phyloP scores from a whole-genome alignment of 2,113 vertebrate species.

The Alectura lathami region DNA sequence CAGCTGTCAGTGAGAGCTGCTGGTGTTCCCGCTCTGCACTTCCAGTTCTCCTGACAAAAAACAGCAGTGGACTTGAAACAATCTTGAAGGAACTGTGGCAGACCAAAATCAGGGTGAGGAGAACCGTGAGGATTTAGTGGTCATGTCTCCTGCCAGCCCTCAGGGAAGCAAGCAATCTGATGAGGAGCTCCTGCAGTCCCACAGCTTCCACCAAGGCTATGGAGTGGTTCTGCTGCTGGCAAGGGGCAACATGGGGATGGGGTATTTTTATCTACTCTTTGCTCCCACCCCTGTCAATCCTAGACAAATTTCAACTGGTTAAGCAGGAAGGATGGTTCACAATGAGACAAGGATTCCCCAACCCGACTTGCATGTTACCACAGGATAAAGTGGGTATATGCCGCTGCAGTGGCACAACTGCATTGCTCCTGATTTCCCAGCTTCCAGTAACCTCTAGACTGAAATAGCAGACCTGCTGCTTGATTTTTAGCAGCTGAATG shows the following conservation, averaged over 20 bases:
- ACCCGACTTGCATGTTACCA: not conserved
- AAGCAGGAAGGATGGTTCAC: not conserved
- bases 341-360: conserved; percentile 46
- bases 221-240: not conserved
- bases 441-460: conserved; percentile 33
- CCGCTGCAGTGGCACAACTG: not conserved
- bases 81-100: not conserved
- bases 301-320: conserved; percentile 24
- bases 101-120: not conserved
- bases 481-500: conserved; percentile 42
- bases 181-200: not conserved
- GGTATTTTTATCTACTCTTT: conserved; percentile 45
- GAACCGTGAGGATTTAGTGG: not conserved
- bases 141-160: conserved; percentile 4
- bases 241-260: fast-evolving
- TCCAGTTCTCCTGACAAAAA: not conserved
- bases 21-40: not conserved
- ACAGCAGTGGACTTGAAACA: not conserved
- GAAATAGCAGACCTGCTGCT: conserved; percentile 8
- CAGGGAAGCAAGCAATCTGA: not conserved
- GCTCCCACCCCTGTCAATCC: conserved; percentile 17
- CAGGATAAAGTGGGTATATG: not conserved
- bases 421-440: not conserved
- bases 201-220: not conserved
- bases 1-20: not conserved